Base-by-base conservation (phyloP, 2,888 invertebrate species). In the Marasmarcha lunaedactyla region DNA sequence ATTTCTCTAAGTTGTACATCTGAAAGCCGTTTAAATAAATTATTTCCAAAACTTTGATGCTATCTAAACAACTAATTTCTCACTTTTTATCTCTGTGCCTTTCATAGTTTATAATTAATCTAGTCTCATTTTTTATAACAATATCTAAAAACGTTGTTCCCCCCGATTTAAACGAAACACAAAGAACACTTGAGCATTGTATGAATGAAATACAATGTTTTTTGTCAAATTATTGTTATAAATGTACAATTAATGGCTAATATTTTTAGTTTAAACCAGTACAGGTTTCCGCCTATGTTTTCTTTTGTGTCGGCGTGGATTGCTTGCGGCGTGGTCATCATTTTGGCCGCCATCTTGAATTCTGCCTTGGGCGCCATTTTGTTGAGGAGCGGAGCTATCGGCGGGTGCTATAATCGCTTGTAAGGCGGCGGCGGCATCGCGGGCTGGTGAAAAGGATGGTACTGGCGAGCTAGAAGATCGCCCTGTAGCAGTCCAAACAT, bases 331-430 rank as follows among this genome's bases (percentile, higher is more conserved):
- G 3, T 7, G 4, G n/a, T n/a, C n/a, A n/a, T n/a, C n/a, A n/a
- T 49, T 55, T 41, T 42, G 38, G 48, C 45, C 50, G 52, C 44
- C 48, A 37, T 44, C 42, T 49, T 47, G 48, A 45, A 54, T 44
- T 52, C 49, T 42, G 47, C 42, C 40, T 42, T 34, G 47, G 41
- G 27, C 42, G 52, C 49, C 43, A 45, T 43, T 47, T 52, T 41
- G 48, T 44, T 37, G 45, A 37, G 44, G 52, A 45, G 49, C 51
- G 54, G 55, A 48, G 50, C 54, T 34, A 48, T 20, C 20, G 20
- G 62, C 58, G 55, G 70, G 63, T 83, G 84, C 79, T 83, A 81
- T 78, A 84, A 83, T 63, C 76, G 73, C 57, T 76, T 73, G 71
- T 65, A 67, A 41, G 62, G 59, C 46, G 77, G 74, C 36, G 71